Percentiles rank a stretch among this genome's conserved stretches.
phyloP scores from a whole-genome alignment of 2,113 vertebrate genomes.

The Phyllostomus discolor region DNA sequence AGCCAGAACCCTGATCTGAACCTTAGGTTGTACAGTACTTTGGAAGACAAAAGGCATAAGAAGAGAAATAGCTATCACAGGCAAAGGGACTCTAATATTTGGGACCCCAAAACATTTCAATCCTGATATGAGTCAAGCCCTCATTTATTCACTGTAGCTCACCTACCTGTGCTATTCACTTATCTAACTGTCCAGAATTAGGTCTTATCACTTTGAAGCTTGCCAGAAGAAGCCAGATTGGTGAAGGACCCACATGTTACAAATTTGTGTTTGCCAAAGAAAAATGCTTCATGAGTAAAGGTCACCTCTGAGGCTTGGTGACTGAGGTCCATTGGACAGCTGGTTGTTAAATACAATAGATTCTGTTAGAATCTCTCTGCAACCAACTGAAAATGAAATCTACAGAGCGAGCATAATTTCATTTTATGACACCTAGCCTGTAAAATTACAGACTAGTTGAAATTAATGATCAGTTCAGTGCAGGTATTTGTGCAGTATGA shows the following conservation, averaged over 20 bases:
- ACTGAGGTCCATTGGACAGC: neutral
- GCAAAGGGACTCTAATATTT: neutral
- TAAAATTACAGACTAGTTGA: slow-evolving; percentile 72
- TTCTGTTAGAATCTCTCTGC: slow-evolving; percentile 54
- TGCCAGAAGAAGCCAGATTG: neutral
- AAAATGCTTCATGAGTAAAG: neutral
- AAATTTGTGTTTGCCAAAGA: neutral
- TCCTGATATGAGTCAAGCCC: fast-evolving
- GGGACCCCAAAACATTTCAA: neutral
- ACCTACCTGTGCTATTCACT: neutral
- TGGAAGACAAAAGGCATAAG: neutral
- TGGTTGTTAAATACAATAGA: neutral
- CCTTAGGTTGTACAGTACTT: fast-evolving
- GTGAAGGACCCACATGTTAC: neutral
- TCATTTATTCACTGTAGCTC: neutral
- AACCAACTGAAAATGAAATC: slow-evolving; percentile 62
- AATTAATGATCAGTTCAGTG: slow-evolving; percentile 76
- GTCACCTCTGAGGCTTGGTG: neutral
- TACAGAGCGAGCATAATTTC: slow-evolving; percentile 57
- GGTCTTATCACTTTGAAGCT: neutral
- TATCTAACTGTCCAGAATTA: neutral
- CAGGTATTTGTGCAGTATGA: slow-evolving; percentile 60
- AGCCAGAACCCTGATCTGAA: neutral
- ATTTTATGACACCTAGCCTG: slow-evolving; percentile 51
- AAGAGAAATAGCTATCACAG: neutral